Conservation (phyloP, 1,140 invertebrate species). For the Sogatella furcifera region DNA sequence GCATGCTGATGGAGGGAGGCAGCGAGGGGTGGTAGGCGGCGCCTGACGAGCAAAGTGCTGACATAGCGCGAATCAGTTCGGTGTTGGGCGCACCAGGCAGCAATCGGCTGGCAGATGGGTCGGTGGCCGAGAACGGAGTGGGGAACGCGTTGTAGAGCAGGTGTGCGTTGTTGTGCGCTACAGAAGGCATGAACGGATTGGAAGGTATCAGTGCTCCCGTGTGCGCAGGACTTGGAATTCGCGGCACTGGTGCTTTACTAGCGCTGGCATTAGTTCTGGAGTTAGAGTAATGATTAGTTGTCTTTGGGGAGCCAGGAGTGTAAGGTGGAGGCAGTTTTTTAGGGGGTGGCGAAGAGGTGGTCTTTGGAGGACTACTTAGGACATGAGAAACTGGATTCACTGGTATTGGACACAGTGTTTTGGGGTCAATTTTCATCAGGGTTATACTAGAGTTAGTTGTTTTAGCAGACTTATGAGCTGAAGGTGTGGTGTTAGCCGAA, state of each 20-base stretch:
- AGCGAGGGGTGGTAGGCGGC: conserved; percentile 24
- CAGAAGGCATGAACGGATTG: conserved; percentile 13
- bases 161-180: conserved; percentile 10
- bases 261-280: conserved; percentile 7
- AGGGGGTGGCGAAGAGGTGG: conserved; percentile 11
- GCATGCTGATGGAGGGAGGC: conserved; percentile 24
- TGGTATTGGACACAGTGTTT: conserved; percentile 42
- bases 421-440: conserved; percentile 49
- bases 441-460: conserved; percentile 30
- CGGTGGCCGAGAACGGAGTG: conserved; percentile 8
- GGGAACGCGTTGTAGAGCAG: conserved; percentile 12
- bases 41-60: conserved; percentile 15
- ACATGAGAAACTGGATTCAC: conserved; percentile 11
- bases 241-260: conserved; percentile 4
- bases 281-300: conserved; percentile 7
- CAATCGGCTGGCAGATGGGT: conserved; percentile 7
- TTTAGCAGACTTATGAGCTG: neutral
- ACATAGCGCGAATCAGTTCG: conserved; percentile 25
- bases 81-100: conserved; percentile 10
- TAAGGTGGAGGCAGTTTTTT: conserved; percentile 20
- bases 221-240: conserved; percentile 16
- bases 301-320: conserved; percentile 20
- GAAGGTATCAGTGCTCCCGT: conserved; percentile 5
- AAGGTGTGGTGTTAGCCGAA: neutral
- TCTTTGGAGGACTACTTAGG: conserved; percentile 7